Conservation (phyloP, 2,888 invertebrate species). For the Ectropis crepuscularia region DNA sequence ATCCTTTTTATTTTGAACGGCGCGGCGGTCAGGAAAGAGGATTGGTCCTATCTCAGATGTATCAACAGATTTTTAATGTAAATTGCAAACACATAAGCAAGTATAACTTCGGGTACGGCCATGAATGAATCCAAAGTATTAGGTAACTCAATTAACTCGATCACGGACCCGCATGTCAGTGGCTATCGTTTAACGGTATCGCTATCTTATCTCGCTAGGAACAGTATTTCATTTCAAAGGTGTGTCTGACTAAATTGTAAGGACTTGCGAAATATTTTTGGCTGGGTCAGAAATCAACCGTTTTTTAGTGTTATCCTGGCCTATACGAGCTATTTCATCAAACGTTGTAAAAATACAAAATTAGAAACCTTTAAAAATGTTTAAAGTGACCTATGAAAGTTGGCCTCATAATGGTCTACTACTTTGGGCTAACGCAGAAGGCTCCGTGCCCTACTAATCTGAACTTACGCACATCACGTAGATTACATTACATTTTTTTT, state of each 20-base stretch:
- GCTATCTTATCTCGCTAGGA: constrained; percentile 21
- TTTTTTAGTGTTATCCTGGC: not conserved
- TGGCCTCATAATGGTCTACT: too few species aligned
- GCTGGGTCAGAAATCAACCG: not conserved
- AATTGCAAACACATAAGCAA: not conserved
- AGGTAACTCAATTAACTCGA: constrained; percentile 7
- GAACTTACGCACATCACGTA: too few species aligned
- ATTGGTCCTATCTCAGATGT: not conserved
- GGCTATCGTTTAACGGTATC: constrained; percentile 19
- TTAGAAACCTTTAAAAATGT: too few species aligned
- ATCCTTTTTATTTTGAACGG: too few species aligned
- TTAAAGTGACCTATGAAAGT: too few species aligned
- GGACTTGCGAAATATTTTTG: not conserved
- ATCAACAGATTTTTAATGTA: not conserved
- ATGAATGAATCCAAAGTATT: not conserved
- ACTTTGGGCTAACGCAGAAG: too few species aligned
- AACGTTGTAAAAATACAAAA: too few species aligned
- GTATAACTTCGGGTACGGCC: not conserved
- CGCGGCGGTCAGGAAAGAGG: too few species aligned
- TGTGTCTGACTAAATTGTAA: constrained; percentile 2
- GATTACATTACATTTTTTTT: too few species aligned
- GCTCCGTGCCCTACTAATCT: too few species aligned
- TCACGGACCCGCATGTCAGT: constrained; percentile 1
- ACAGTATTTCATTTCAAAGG: constrained; percentile 8
- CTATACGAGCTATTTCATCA: too few species aligned